Evolutionary conservation across 2,797 vertebrate species (phyloP).

Genomic region (Psittacula derbiana): DNA sequence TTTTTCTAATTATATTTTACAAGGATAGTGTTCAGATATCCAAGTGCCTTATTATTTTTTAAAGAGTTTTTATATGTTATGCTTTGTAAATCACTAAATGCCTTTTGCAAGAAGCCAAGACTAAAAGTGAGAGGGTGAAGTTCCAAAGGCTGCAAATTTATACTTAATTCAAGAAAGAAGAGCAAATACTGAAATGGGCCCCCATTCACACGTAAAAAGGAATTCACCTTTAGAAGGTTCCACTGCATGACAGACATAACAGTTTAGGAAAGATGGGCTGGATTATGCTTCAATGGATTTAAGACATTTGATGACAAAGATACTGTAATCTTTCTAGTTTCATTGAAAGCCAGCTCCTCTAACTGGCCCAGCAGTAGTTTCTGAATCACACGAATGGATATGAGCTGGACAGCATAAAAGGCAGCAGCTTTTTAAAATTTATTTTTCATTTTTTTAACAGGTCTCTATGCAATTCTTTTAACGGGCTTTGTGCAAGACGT

Average conservation of each 20-base stretch:
- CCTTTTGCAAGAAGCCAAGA: neutral
- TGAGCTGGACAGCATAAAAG: neutral
- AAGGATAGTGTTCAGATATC: neutral
- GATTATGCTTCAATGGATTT: constrained; percentile 41
- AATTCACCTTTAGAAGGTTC: neutral
- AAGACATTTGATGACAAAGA: neutral
- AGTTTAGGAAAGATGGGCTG: constrained; percentile 21
- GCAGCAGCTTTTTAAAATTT: neutral
- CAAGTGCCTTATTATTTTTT: neutral
- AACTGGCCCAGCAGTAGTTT: neutral
- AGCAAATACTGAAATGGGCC: constrained; percentile 24
- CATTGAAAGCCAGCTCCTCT: neutral
- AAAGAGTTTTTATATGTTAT: neutral
- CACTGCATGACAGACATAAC: constrained; percentile 31
- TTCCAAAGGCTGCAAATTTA: neutral
- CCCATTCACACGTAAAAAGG: neutral
- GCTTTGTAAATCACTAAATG: neutral
- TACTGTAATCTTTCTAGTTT: neutral
- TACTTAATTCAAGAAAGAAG: constrained; percentile 4
- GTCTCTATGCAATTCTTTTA: neutral
- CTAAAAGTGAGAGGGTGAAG: neutral
- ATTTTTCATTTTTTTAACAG: neutral
- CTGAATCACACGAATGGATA: neutral
- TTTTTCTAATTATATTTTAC: constrained; percentile 10
- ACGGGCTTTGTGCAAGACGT: neutral